Conservation (phyloP, 1,140 invertebrate genomes). For the Hirudo medicinalis region DNA sequence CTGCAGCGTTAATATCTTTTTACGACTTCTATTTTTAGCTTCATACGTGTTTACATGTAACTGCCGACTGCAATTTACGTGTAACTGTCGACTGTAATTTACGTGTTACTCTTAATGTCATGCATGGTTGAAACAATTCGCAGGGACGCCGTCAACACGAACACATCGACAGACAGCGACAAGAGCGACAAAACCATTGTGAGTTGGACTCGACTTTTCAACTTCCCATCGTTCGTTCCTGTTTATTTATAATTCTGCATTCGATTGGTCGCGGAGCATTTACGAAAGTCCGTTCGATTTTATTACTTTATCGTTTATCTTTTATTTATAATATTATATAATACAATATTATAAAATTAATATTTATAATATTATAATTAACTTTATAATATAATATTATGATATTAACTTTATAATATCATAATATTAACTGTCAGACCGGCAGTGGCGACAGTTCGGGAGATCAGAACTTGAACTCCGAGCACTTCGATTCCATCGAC, state of each 20-base stretch:
- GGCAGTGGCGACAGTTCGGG: slow-evolving; percentile 4
- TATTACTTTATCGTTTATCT: too few relatives aligned
- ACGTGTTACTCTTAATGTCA: too few relatives aligned
- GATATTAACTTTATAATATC: too few relatives aligned
- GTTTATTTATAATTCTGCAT: not conserved
- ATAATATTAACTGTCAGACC: not conserved
- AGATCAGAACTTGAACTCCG: not conserved
- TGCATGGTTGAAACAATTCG: not conserved
- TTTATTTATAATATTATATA: too few relatives aligned
- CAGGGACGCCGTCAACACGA: slow-evolving; percentile 51
- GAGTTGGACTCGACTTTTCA: slow-evolving; percentile 26
- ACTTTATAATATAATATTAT: too few relatives aligned
- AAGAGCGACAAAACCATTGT: slow-evolving; percentile 67
- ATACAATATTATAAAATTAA: too few relatives aligned
- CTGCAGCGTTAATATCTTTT: not conserved
- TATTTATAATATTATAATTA: too few relatives aligned
- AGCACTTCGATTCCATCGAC: not conserved
- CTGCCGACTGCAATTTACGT: too few relatives aligned
- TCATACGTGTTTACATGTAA: too few relatives aligned
- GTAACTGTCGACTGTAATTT: too few relatives aligned
- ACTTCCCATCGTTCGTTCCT: not conserved
- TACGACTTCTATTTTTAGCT: not conserved
- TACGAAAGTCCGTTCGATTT: too few relatives aligned
- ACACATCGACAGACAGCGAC: slow-evolving; percentile 68
- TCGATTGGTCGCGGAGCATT: too few relatives aligned